These are phyloP conservation scores for Pocillopora damicornis DNA, from an alignment of 64 coral and sea anemone species.

Conservation along the genomic window DNA sequence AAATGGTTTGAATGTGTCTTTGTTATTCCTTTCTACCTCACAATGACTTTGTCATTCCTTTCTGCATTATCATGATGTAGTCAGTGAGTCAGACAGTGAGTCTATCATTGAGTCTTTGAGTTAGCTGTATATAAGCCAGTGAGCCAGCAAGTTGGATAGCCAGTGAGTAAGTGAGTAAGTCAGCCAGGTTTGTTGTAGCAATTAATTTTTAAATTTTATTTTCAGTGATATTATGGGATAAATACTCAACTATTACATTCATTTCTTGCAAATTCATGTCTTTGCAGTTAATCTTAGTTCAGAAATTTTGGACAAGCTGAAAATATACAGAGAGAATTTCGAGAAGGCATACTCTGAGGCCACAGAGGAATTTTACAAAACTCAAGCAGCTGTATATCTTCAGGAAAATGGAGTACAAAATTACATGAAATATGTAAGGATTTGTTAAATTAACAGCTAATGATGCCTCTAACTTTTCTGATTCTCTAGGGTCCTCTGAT, in stretches of 20 bases:
- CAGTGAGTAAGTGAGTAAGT: too few relatives aligned
- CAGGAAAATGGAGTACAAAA: slow-evolving; percentile 95
- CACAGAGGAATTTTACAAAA: slow-evolving; percentile 91
- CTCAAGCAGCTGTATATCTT: slow-evolving; percentile 77
- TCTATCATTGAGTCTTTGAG: too few relatives aligned
- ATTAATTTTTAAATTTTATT: too few relatives aligned
- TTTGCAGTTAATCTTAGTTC: slow-evolving; percentile 86
- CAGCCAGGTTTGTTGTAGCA: too few relatives aligned
- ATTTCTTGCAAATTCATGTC: not conserved
- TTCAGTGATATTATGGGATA: too few relatives aligned
- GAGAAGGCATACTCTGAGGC: slow-evolving; percentile 93
- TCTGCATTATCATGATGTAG: too few relatives aligned
- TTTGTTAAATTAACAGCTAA: not conserved
- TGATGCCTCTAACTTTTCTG: not conserved
- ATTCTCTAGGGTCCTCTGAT: not conserved
- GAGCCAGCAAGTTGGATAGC: too few relatives aligned
- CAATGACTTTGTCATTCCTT: too few relatives aligned
- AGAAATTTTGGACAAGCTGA: slow-evolving; percentile 84
- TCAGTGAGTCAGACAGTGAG: too few relatives aligned
- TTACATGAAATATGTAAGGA: slow-evolving; percentile 99
- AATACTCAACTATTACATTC: not conserved
- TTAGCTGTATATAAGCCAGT: too few relatives aligned
- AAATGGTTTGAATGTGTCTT: too few relatives aligned
- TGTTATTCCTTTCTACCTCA: too few relatives aligned
- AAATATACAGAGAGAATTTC: slow-evolving; percentile 93